Base-by-base conservation (phyloP, 1,140 invertebrate genomes). In the Hyposmocoma kahamanoa region DNA sequence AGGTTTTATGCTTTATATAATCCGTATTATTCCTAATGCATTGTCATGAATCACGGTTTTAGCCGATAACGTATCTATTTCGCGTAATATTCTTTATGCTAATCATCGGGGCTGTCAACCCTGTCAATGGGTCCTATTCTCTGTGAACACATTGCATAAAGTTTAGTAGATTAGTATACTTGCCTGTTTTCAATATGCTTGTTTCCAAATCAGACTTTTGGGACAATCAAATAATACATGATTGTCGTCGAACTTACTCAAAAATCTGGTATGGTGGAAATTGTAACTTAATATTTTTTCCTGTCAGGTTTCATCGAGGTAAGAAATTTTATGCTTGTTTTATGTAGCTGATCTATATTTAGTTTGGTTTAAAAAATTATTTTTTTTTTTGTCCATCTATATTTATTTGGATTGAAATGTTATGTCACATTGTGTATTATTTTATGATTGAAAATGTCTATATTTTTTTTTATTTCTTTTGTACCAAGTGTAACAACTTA, bases 221-320 rank as follows among this genome's bases (percentile, higher is more conserved):
- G 53, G 53, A 28, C 38, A 10, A 5, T 15, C 8, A 30, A 3
- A n/a, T 30, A 36, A 8, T 50, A 20, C 24, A 46, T 38, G 20
- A 22, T 28, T 44, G 10, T 17, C 22, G 42, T 47, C 20, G 22
- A 18, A 20, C n/a, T 49, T 30, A 8, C 47, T 45, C 51, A 51
- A 56, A 53, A 59, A 56, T 61, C 48, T 53, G 52, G 22, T 62
- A 50, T 42, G 20, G 42, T 53, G 30, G 11, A 43, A 42, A 26
- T 44, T 42, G 22, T 54, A 42, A 41, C 50, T 17, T 50, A 24
- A 46, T 45, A 50, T 18, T 61, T 61, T 72, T 58, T 59, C 50
- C 53, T 63, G 62, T 72, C 68, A 72, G 68, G 68, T 68, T 56
- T 19, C 41, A 47, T 24, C 24, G 60, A 72, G 68, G 68, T 72